These are phyloP conservation scores for Hartigia nigra DNA, from an alignment of 2,888 invertebrate species.

Conservation along the genomic window DNA sequence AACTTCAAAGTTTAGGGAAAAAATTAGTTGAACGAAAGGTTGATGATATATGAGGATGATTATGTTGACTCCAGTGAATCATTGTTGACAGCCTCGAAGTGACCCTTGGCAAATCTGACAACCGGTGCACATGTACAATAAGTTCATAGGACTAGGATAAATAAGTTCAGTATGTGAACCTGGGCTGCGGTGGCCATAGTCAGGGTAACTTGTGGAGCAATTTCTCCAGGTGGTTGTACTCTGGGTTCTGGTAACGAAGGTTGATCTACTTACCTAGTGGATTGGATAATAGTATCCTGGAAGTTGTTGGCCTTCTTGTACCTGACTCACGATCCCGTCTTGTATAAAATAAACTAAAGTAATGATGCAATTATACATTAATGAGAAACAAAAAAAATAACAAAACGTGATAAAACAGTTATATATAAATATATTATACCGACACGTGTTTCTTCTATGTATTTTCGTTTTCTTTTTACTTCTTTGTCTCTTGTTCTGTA, in stretches of 20 bases:
- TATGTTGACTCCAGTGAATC: not conserved
- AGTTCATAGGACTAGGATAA: not conserved
- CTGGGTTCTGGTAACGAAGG: not conserved
- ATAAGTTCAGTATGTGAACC: not conserved
- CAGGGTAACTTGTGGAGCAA: not conserved
- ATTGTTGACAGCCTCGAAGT: not conserved
- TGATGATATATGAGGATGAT: not conserved
- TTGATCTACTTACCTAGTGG: not conserved
- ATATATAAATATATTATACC: conserved; percentile 36
- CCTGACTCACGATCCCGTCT: conserved; percentile 7
- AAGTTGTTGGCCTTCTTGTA: conserved; percentile 6
- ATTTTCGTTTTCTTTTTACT: conserved; percentile 31
- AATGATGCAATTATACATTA: conserved; percentile 9
- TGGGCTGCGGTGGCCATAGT: not conserved
- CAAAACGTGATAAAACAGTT: conserved; percentile 42
- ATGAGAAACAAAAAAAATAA: conserved; percentile 11
- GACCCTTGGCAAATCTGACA: not conserved
- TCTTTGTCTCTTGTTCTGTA: not conserved
- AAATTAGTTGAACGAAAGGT: not conserved
- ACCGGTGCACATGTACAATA: not conserved
- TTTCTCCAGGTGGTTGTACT: not conserved
- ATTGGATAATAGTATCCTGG: not conserved
- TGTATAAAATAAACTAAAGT: not conserved
- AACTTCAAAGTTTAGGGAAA: not conserved
- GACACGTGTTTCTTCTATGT: conserved; percentile 46